Evolutionary conservation across 2,113 vertebrate species (phyloP).

Genomic region (Chiloscyllium plagiosum): DNA sequence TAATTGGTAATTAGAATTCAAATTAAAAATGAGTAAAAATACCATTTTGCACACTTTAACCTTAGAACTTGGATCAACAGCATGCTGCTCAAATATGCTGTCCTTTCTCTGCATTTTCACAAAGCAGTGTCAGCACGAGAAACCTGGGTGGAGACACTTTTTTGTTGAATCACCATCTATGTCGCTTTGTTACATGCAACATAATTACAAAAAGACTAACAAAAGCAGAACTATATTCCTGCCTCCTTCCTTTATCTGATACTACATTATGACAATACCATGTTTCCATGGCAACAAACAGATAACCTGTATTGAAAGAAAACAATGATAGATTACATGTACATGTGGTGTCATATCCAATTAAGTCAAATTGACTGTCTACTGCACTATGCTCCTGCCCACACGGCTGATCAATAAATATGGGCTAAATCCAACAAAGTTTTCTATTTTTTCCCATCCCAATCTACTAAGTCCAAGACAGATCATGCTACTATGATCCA

Average conservation of each 20-base stretch:
- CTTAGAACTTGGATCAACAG: slow-evolving; percentile 18
- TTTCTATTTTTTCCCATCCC: slow-evolving; percentile 58
- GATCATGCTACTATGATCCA: slow-evolving; percentile 84
- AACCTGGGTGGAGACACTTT: not conserved
- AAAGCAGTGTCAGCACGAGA: not conserved
- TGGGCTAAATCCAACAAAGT: slow-evolving; percentile 71
- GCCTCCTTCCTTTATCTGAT: slow-evolving; percentile 33
- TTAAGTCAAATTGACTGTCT: slow-evolving; percentile 92
- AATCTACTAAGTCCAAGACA: slow-evolving; percentile 68
- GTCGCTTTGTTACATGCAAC: not conserved
- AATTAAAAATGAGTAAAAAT: slow-evolving; percentile 35
- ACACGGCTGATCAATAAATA: slow-evolving; percentile 94
- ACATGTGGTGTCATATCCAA: slow-evolving; percentile 92
- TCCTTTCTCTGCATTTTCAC: not conserved
- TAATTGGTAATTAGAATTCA: slow-evolving; percentile 35
- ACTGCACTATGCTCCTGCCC: slow-evolving; percentile 77
- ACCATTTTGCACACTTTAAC: slow-evolving; percentile 21
- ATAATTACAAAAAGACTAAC: not conserved
- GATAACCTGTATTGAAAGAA: slow-evolving; percentile 73
- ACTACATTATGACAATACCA: slow-evolving; percentile 29
- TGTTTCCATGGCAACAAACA: slow-evolving; percentile 73
- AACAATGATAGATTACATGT: slow-evolving; percentile 81
- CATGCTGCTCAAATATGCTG: slow-evolving; percentile 1
- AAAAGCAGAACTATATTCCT: slow-evolving; percentile 9
- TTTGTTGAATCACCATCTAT: not conserved